Evolutionary conservation across 2,888 invertebrate genomes (phyloP).

Genomic region (Epistrophella euchroma): DNA sequence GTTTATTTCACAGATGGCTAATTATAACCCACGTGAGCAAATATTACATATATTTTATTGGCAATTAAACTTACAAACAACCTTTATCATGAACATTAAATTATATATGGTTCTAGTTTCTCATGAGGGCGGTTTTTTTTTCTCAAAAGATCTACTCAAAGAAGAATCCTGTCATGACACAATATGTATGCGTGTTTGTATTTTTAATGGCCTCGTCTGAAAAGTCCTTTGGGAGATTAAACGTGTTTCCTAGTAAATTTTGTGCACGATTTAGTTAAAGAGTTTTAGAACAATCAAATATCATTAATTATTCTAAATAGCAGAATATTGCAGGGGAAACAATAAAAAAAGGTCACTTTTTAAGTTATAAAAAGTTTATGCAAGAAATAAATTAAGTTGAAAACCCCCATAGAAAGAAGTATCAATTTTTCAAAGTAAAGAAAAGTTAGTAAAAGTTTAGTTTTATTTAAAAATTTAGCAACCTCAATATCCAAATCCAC

Average conservation of each 20-base stretch:
- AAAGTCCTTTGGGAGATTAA: background rate
- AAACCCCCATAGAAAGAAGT: background rate
- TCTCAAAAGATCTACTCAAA: too few species aligned
- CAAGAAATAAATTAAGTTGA: background rate
- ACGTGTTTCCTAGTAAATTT: background rate
- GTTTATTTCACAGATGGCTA: background rate
- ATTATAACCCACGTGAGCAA: background rate
- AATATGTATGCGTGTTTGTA: background rate
- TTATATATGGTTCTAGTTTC: background rate
- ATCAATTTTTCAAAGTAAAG: background rate
- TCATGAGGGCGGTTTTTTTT: background rate
- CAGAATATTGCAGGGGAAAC: background rate
- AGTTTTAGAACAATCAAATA: background rate
- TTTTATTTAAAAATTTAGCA: background rate
- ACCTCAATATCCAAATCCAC: slow-evolving; percentile 8
- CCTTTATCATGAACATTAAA: slow-evolving; percentile 9
- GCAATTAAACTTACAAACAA: background rate
- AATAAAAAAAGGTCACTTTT: background rate
- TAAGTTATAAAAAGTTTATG: background rate
- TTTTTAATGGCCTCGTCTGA: slow-evolving; percentile 1
- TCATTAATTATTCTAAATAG: background rate
- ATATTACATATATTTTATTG: slow-evolving; percentile 9
- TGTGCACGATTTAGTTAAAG: background rate
- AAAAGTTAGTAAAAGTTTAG: background rate
- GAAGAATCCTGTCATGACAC: background rate